Percentiles rank a stretch among this genome's conserved stretches.
phyloP scores from a whole-genome alignment of 2,888 invertebrate genomes.

The Macroteleia sp. region DNA sequence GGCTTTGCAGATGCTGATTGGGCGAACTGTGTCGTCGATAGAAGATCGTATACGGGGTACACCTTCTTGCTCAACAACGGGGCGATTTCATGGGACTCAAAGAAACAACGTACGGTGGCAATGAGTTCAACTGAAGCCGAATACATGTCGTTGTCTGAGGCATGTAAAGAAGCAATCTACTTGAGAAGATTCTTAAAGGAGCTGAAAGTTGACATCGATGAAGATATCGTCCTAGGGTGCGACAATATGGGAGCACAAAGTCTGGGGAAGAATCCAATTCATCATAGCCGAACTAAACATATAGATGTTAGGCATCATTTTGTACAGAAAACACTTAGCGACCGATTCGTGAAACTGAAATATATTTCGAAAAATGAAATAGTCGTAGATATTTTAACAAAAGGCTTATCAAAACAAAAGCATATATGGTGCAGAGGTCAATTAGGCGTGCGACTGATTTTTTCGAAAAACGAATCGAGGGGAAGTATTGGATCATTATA shows the following conservation, averaged over 20 bases:
- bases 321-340: neutral
- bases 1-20: neutral
- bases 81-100: neutral
- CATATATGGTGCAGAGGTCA: no score
- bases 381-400: conserved; percentile 3
- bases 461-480: no score
- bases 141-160: neutral
- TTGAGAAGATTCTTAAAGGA: neutral
- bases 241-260: neutral
- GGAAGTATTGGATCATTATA: no score
- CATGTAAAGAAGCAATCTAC: neutral
- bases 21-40: neutral
- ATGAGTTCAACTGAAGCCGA: neutral
- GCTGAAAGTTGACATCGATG: neutral
- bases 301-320: conserved; percentile 10
- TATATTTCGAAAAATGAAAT: conserved; percentile 6
- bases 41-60: neutral
- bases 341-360: neutral
- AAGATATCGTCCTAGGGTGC: neutral
- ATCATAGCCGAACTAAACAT: conserved; percentile 11
- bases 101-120: neutral
- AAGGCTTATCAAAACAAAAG: neutral
- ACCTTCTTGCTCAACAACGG: neutral
- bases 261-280: neutral
- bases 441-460: no score